phyloP scores from a whole-genome alignment of 2,888 invertebrate genomes.

The Mythimna pallens region DNA sequence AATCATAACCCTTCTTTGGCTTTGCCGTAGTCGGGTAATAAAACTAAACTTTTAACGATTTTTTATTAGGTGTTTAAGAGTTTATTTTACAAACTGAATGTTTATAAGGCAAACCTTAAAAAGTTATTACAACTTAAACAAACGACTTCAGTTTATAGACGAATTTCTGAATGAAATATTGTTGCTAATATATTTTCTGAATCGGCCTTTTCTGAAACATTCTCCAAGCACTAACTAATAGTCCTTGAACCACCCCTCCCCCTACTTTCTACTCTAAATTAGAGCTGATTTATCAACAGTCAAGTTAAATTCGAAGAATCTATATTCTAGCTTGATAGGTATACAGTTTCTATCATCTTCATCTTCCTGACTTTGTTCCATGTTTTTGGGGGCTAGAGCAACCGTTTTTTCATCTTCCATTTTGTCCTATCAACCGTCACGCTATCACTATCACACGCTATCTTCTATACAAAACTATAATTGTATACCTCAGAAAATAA shows the following conservation, averaged over 20 bases:
- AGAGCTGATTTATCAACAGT: too few relatives aligned
- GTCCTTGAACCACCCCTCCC: background rate
- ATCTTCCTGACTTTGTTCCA: too few relatives aligned
- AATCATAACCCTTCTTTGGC: too few relatives aligned
- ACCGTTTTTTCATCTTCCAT: too few relatives aligned
- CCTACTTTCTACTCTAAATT: background rate
- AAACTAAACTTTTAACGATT: slow-evolving; percentile 45
- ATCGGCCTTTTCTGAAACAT: background rate
- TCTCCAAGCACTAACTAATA: background rate
- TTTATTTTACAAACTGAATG: background rate
- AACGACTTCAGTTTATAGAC: background rate
- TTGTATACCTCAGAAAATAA: background rate
- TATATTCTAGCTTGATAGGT: background rate
- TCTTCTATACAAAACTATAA: too few relatives aligned
- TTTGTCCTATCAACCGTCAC: too few relatives aligned
- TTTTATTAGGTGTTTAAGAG: slow-evolving; percentile 17
- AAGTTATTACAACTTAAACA: background rate
- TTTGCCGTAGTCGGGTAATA: too few relatives aligned
- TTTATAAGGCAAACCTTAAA: background rate
- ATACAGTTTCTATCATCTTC: too few relatives aligned
- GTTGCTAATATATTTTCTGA: background rate
- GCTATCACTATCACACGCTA: too few relatives aligned
- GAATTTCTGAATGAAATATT: slow-evolving; percentile 9
- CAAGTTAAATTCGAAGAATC: background rate
- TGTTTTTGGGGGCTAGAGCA: too few relatives aligned